phyloP scores from a whole-genome alignment of 2,797 vertebrate genomes.

The Hozukius guyotensis region DNA sequence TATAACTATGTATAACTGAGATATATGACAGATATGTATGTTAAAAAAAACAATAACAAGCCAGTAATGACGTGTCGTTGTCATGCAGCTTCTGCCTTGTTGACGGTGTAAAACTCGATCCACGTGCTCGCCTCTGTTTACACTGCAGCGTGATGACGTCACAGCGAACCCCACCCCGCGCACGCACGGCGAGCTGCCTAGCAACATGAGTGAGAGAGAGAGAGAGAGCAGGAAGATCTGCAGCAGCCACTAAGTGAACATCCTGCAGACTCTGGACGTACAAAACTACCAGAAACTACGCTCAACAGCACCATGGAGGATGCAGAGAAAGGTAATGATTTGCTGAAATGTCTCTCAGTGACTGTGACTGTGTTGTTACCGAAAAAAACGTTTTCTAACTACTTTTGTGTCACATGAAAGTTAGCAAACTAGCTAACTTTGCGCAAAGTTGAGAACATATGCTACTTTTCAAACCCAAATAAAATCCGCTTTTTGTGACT shows the following conservation, averaged over 20 bases:
- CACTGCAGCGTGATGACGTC: conserved; percentile 81
- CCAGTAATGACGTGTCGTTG: conserved; percentile 3
- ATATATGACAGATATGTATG: too few species aligned
- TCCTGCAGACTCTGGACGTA: conserved; percentile 45
- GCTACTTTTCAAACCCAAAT: conserved; percentile 18
- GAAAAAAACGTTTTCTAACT: not conserved
- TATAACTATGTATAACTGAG: too few species aligned
- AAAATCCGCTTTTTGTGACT: not conserved
- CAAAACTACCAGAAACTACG: conserved; percentile 27
- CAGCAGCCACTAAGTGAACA: conserved; percentile 44
- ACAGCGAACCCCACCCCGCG: conserved; percentile 71
- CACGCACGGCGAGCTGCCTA: conserved; percentile 38
- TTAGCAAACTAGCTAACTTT: conserved; percentile 67
- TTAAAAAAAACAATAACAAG: not conserved
- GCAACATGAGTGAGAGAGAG: not conserved
- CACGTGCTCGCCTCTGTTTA: conserved; percentile 83
- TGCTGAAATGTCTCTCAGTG: not conserved
- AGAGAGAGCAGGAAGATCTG: conserved; percentile 61
- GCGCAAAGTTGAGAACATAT: conserved; percentile 48
- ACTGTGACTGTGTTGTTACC: too few species aligned
- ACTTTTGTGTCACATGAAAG: conserved; percentile 42
- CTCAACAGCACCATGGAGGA: conserved; percentile 74
- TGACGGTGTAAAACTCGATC: conserved; percentile 57
- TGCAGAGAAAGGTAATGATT: conserved; percentile 74
- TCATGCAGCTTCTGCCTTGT: conserved; percentile 6